Conservation (phyloP, 92 coral and sea anemone genomes). For the Scolanthus callimorphus region DNA sequence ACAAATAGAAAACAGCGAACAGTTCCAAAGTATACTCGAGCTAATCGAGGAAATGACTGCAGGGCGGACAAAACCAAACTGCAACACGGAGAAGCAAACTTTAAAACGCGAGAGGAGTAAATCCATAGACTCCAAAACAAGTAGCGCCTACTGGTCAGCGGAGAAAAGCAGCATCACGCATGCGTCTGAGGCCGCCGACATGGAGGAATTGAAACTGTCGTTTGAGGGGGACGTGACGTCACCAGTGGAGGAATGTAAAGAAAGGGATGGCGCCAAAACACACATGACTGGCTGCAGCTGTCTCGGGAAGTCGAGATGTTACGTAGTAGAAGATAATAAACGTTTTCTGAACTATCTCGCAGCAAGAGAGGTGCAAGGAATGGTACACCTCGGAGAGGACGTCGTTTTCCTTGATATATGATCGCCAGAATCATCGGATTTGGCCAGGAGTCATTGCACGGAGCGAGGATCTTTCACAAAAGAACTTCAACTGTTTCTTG, state of each 20-base stretch:
- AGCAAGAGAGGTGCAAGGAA: conserved; percentile 14
- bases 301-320: conserved; percentile 55
- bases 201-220: conserved; percentile 15
- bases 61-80: conserved; percentile 11
- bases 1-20: conserved; percentile 39
- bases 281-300: conserved; percentile 42
- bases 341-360: conserved; percentile 44
- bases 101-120: not conserved
- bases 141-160: conserved; percentile 39
- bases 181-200: conserved; percentile 8
- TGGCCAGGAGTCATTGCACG: too few species aligned
- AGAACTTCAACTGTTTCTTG: too few species aligned
- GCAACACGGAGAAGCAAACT: conserved; percentile 1
- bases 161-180: conserved; percentile 19
- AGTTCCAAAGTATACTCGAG: conserved; percentile 79
- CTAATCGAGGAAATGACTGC: conserved; percentile 78
- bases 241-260: not conserved
- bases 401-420: conserved; percentile 10
- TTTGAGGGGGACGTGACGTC: conserved; percentile 2
- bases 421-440: too few species aligned
- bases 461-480: too few species aligned
- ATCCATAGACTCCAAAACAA: conserved; percentile 6
- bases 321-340: conserved; percentile 30
- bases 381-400: conserved; percentile 9
- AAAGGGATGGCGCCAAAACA: conserved; percentile 1